Conservation (phyloP, 2,113 vertebrate genomes). For the Nerophis lumbriciformis region DNA sequence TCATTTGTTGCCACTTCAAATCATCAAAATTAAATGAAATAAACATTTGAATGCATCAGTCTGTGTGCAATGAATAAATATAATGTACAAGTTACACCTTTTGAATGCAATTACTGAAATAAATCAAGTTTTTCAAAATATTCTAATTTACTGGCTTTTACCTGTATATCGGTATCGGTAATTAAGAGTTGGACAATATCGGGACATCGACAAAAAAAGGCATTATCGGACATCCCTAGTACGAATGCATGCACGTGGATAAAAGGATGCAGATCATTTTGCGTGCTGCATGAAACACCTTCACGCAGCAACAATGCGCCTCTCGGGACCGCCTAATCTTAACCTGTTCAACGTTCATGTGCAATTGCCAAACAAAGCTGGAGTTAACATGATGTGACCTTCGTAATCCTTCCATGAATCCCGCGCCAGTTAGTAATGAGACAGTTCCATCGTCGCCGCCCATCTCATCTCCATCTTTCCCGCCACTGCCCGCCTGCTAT, state of each 20-base stretch:
- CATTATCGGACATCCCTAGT: no score
- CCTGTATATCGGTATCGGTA: no score
- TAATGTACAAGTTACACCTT: no score
- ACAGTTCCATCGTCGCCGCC: conserved; percentile 51
- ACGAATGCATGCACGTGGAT: background rate
- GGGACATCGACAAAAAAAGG: no score
- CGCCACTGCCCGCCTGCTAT: conserved; percentile 57
- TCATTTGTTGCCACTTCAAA: no score
- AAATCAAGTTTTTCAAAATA: no score
- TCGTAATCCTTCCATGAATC: conserved; percentile 62
- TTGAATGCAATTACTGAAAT: no score
- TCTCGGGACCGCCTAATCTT: conserved; percentile 29
- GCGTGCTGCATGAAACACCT: conserved; percentile 17
- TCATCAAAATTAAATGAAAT: no score
- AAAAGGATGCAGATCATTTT: background rate
- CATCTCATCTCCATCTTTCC: conserved; percentile 54
- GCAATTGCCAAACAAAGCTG: conserved; percentile 48
- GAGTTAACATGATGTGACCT: conserved; percentile 56
- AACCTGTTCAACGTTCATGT: conserved; percentile 49
- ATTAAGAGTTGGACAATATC: no score
- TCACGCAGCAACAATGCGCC: conserved; percentile 17
- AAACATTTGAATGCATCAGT: no score
- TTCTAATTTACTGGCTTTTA: no score
- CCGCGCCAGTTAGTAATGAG: conserved; percentile 62
- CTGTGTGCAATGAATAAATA: no score